A percentile compares a stretch with the other conserved stretches of the same genome.
phyloP scores from a whole-genome alignment of 2,888 invertebrate species.

The Andricus quercusramuli region DNA sequence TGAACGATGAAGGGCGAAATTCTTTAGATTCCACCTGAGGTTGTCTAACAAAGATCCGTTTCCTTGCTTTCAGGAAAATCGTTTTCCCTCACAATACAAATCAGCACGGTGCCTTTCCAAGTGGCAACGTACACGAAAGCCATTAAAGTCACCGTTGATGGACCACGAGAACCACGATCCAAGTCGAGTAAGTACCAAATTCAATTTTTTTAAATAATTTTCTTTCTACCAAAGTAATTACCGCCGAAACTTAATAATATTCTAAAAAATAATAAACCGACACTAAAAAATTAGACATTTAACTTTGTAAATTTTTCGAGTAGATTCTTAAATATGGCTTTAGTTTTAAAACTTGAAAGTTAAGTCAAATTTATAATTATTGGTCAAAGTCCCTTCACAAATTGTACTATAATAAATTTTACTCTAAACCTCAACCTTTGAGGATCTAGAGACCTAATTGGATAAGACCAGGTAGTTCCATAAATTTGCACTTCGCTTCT shows the following conservation, averaged over 20 bases:
- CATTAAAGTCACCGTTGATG: conserved; percentile 99
- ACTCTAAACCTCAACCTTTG: not conserved
- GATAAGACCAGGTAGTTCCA: not conserved
- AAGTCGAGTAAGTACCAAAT: conserved; percentile 93
- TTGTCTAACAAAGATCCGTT: conserved; percentile 43
- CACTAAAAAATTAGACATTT: too few species aligned
- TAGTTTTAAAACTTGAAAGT: not conserved
- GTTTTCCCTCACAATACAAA: conserved; percentile 96
- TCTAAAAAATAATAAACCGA: not conserved
- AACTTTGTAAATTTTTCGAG: not conserved
- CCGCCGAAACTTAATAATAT: not conserved
- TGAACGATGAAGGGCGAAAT: conserved; percentile 23
- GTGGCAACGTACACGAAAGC: conserved; percentile 97
- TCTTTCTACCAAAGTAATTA: not conserved
- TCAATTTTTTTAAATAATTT: not conserved
- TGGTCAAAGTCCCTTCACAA: not conserved
- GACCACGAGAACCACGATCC: conserved; percentile 97
- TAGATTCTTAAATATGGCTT: not conserved
- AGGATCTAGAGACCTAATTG: not conserved
- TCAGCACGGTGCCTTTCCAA: conserved; percentile 89
- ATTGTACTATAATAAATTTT: not conserved
- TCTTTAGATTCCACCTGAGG: conserved; percentile 27
- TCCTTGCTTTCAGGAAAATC: conserved; percentile 85
- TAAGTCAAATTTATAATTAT: not conserved
- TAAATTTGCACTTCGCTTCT: not conserved